Conservation (phyloP, 2,113 vertebrate species). For the Larimichthys polyactis region DNA sequence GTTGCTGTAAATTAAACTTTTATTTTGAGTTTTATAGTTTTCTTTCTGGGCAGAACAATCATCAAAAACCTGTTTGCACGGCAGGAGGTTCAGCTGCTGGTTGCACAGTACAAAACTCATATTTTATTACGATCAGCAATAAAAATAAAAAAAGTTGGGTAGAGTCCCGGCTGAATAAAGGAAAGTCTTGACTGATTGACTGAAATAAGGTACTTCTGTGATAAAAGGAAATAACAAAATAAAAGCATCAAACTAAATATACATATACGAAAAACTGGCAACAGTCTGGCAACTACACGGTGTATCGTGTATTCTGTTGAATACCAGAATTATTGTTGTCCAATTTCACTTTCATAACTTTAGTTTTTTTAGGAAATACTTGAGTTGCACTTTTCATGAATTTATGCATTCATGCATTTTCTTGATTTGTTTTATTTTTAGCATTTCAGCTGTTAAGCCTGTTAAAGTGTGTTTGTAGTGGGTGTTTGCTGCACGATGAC, state of each 20-base stretch:
- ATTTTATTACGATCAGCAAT: not conserved
- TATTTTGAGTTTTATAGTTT: not conserved
- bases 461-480: not conserved
- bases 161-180: not conserved
- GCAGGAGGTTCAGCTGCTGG: not conserved
- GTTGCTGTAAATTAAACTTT: not conserved
- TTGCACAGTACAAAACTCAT: not conserved
- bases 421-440: not conserved
- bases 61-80: not conserved
- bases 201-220: no score
- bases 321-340: not conserved
- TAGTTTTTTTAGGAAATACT: not conserved
- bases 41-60: conserved; percentile 4
- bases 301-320: not conserved
- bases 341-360: not conserved
- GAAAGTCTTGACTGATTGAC: not conserved
- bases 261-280: not conserved
- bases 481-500: not conserved
- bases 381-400: not conserved
- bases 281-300: not conserved
- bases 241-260: not conserved
- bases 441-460: not conserved
- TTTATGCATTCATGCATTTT: not conserved
- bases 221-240: not conserved
- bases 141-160: not conserved